These are phyloP conservation scores for Aix galericulata DNA, from an alignment of 2,113 vertebrate genomes.

Conservation along the genomic window DNA sequence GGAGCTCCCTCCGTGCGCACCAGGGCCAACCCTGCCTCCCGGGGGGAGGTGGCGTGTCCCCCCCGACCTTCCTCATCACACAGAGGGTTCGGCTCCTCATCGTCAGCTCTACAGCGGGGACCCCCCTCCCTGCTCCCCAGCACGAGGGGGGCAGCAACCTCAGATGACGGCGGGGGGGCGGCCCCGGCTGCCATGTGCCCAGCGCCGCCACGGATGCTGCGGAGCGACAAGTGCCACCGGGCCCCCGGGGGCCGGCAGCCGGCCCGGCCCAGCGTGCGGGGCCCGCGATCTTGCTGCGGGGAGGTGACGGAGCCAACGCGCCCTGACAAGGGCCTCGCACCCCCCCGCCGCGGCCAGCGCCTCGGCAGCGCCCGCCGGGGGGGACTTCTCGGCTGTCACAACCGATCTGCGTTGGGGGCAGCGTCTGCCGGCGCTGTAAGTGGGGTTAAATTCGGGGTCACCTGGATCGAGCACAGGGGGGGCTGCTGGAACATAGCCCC, in stretches of 20 bases:
- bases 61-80: not conserved
- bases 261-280: not conserved
- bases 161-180: not conserved
- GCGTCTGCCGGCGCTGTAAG: constrained; percentile 62
- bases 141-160: not conserved
- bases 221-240: constrained; percentile 21
- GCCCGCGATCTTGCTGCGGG: constrained; percentile 23
- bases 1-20: not conserved
- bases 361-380: constrained; percentile 17
- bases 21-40: not conserved
- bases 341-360: not conserved
- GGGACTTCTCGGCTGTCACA: constrained; percentile 68
- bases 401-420: constrained; percentile 60
- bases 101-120: not conserved
- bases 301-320: constrained; percentile 52
- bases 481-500: not conserved
- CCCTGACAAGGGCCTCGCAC: constrained; percentile 7
- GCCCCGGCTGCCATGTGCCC: constrained; percentile 39
- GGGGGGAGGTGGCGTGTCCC: not conserved
- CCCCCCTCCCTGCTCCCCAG: fast-evolving
- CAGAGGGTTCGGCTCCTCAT: fast-evolving
- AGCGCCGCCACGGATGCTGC: not conserved
- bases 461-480: not conserved
- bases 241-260: not conserved
- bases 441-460: constrained; percentile 82